These are phyloP conservation scores for Metaphire vulgaris DNA, from an alignment of 1,140 invertebrate species.

Conservation along the genomic window DNA sequence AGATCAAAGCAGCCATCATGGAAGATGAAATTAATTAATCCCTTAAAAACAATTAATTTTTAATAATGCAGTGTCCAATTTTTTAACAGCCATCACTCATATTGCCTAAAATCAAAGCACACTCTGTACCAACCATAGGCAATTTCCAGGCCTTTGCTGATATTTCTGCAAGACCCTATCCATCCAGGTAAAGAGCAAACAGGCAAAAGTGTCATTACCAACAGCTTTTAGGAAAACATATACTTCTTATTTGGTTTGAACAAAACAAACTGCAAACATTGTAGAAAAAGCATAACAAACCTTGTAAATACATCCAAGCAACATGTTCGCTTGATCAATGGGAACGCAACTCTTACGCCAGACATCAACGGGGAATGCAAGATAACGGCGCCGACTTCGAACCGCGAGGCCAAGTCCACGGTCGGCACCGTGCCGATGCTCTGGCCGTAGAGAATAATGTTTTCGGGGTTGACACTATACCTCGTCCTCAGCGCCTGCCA, in stretches of 20 bases:
- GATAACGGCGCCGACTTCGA: conserved; percentile 96
- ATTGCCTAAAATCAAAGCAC: too few species aligned
- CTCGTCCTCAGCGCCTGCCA: conserved; percentile 67
- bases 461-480: conserved; percentile 54
- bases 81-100: too few species aligned
- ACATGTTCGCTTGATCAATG: conserved; percentile 96
- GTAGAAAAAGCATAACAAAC: conserved; percentile 57
- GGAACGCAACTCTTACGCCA: conserved; percentile 95
- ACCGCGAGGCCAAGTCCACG: conserved; percentile 84
- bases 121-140: too few species aligned
- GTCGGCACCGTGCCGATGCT: conserved; percentile 80
- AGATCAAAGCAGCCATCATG: too few species aligned
- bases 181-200: too few species aligned
- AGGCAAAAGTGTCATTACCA: too few species aligned
- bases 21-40: too few species aligned
- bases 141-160: too few species aligned
- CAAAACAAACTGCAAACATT: background rate
- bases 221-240: conserved; percentile 8
- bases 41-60: too few species aligned
- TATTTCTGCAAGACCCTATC: too few species aligned
- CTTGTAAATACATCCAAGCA: conserved; percentile 99
- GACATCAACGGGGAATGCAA: conserved; percentile 96
- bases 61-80: too few species aligned
- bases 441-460: conserved; percentile 97
- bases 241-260: background rate